Evolutionary conservation across 2,113 vertebrate genomes (phyloP).

Genomic region (Marmota flaviventris): DNA sequence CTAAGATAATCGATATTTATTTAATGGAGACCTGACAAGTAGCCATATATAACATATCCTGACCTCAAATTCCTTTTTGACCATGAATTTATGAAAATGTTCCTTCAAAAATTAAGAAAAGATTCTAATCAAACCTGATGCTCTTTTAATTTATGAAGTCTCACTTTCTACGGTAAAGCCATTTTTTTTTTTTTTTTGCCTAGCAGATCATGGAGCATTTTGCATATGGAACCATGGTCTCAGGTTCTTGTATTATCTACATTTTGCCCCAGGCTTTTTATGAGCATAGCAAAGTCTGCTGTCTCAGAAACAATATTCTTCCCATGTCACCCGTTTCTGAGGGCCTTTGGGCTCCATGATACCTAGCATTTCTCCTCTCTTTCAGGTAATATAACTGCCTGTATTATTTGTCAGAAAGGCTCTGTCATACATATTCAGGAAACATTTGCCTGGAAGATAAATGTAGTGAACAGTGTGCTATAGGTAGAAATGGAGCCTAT

Average conservation of each 20-base stretch:
- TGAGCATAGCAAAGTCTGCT: constrained; percentile 69
- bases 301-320: constrained; percentile 68
- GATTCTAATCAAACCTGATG: background rate
- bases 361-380: constrained; percentile 52
- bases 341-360: constrained; percentile 39
- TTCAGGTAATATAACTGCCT: constrained; percentile 67
- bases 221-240: constrained; percentile 42
- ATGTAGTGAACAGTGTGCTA: background rate
- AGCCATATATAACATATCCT: background rate
- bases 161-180: constrained; percentile 7
- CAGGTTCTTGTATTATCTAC: constrained; percentile 61
- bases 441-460: constrained; percentile 70
- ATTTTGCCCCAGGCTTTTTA: constrained; percentile 58
- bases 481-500: constrained; percentile 58
- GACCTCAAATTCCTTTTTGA: background rate
- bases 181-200: background rate
- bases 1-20: background rate
- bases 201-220: constrained; percentile 22
- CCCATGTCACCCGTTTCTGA: constrained; percentile 36
- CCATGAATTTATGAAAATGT: background rate
- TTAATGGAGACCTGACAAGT: background rate
- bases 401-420: constrained; percentile 71
- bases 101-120: constrained; percentile 55
- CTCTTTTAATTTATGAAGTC: background rate
- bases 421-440: constrained; percentile 57